phyloP scores from a whole-genome alignment of 2,888 invertebrate genomes.

The Arrhopalites spinosus region DNA sequence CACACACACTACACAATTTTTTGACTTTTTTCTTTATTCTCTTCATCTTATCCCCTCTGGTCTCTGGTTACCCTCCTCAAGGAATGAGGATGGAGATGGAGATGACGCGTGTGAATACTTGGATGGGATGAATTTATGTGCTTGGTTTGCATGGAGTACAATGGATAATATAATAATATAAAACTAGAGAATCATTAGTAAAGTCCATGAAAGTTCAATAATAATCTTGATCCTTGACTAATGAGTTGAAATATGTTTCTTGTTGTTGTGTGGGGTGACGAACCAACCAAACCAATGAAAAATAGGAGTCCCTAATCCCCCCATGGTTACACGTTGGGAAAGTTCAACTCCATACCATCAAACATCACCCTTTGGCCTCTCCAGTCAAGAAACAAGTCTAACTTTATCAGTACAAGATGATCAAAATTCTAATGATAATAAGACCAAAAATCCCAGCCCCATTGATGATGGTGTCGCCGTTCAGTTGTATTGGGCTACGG shows the following conservation, averaged over 20 bases:
- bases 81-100: too few species aligned
- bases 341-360: too few species aligned
- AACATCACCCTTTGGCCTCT: neutral
- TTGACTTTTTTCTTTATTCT: neutral
- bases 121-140: too few species aligned
- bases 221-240: slow-evolving; percentile 6
- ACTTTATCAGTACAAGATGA: neutral
- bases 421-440: neutral
- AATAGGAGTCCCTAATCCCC: slow-evolving; percentile 62
- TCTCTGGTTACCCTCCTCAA: too few species aligned
- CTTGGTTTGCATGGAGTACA: too few species aligned
- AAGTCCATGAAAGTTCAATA: slow-evolving; percentile 4
- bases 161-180: too few species aligned
- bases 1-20: neutral
- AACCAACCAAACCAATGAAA: too few species aligned
- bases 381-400: neutral
- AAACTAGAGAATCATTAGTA: neutral
- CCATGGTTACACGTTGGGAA: slow-evolving; percentile 65
- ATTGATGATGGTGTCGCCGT: slow-evolving; percentile 62
- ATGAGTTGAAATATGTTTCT: slow-evolving; percentile 25
- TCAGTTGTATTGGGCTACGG: slow-evolving; percentile 81
- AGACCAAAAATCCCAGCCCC: neutral
- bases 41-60: too few species aligned
- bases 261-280: slow-evolving; percentile 15
- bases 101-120: too few species aligned